These are phyloP conservation scores for Argentina silus DNA, from an alignment of 2,797 vertebrate genomes.

Conservation along the genomic window DNA sequence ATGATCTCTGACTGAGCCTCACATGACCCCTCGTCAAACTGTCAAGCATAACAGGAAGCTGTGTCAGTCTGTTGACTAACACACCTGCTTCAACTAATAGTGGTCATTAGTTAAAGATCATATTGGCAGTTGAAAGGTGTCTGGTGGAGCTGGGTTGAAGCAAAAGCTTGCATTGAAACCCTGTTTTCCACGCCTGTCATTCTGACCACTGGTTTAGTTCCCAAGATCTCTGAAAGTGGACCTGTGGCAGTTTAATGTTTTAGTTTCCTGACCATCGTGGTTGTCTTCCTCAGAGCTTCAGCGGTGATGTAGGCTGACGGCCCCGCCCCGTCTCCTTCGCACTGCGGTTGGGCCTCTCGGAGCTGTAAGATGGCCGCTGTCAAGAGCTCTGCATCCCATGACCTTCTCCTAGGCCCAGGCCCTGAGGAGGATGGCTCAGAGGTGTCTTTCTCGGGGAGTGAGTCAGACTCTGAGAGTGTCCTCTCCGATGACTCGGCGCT, in stretches of 20 bases:
- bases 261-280: conserved; percentile 4
- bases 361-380: conserved; percentile 62
- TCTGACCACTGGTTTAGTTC: background rate
- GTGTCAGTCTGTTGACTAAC: background rate
- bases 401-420: conserved; percentile 70
- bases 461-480: conserved; percentile 74
- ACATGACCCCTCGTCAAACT: conserved; percentile 12
- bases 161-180: too few relatives aligned
- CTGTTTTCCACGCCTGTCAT: background rate
- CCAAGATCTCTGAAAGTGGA: background rate
- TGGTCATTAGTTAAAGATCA: too few relatives aligned
- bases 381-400: conserved; percentile 60
- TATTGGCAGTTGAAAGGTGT: too few relatives aligned
- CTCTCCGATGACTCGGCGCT: conserved; percentile 80
- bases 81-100: too few relatives aligned
- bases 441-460: conserved; percentile 28
- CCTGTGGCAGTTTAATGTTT: background rate
- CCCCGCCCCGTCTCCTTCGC: conserved; percentile 25
- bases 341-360: conserved; percentile 19
- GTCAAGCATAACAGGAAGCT: conserved; percentile 13
- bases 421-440: conserved; percentile 50
- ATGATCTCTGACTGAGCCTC: conserved; percentile 42
- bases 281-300: conserved; percentile 5
- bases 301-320: conserved; percentile 18
- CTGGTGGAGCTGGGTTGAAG: too few relatives aligned